These are phyloP conservation scores for Noctua pronuba DNA, from an alignment of 2,888 invertebrate genomes.

Conservation along the genomic window DNA sequence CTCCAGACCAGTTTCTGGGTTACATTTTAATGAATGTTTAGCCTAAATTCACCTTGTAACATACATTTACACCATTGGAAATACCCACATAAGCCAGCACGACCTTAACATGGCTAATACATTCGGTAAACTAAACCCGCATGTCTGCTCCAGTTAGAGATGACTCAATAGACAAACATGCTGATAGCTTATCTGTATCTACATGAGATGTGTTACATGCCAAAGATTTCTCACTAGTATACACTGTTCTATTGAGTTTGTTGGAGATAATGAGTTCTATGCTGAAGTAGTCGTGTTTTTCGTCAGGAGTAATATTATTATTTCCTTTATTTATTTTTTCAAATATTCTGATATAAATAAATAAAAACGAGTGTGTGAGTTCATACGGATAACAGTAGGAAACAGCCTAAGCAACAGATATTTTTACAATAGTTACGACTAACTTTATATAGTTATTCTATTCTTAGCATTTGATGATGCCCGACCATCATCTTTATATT, in stretches of 20 bases:
- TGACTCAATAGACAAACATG: constrained; percentile 50
- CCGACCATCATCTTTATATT: constrained; percentile 25
- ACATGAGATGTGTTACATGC: constrained; percentile 28
- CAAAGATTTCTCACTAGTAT: constrained; percentile 26
- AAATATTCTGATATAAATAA: too few relatives aligned
- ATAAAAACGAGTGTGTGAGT: too few relatives aligned
- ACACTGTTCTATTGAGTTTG: constrained; percentile 26
- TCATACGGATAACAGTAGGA: constrained; percentile 18
- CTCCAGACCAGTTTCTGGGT: too few relatives aligned
- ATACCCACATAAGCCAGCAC: constrained; percentile 26
- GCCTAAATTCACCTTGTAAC: constrained; percentile 15
- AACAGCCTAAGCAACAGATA: neutral
- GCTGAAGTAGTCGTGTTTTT: neutral
- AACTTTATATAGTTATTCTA: constrained; percentile 5
- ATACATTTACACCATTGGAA: neutral
- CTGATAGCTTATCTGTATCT: constrained; percentile 57
- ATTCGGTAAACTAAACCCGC: constrained; percentile 53
- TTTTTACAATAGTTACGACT: constrained; percentile 8
- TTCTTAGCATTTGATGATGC: constrained; percentile 23
- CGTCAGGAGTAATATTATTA: neutral
- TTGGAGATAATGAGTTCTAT: neutral
- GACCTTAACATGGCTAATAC: constrained; percentile 43
- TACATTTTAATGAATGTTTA: neutral
- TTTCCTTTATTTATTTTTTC: too few relatives aligned
- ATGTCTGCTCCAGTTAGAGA: constrained; percentile 37